phyloP scores from a whole-genome alignment of 2,113 vertebrate species.

The Ceyx melanurus region DNA sequence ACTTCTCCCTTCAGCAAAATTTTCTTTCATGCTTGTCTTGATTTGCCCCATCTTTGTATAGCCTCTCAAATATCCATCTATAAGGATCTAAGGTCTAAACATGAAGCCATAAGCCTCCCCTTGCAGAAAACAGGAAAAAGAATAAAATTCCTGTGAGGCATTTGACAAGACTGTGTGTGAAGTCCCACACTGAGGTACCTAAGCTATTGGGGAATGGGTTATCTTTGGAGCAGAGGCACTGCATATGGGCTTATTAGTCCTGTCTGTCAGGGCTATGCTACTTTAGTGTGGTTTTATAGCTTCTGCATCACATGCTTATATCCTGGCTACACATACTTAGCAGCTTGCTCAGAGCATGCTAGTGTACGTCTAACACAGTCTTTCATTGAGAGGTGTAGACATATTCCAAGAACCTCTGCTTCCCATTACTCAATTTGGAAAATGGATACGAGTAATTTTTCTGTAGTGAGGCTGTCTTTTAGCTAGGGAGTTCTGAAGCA shows the following conservation, averaged over 20 bases:
- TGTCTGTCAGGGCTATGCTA: conserved; percentile 57
- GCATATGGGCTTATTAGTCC: conserved; percentile 63
- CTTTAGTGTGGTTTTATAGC: conserved; percentile 51
- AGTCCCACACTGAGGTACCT: conserved; percentile 32
- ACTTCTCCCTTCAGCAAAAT: neutral
- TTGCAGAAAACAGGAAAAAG: neutral
- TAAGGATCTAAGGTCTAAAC: conserved; percentile 3
- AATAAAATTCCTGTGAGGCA: conserved; percentile 31
- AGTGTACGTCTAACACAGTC: conserved; percentile 4
- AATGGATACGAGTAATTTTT: conserved; percentile 35
- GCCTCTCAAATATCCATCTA: neutral
- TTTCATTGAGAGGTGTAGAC: conserved; percentile 3
- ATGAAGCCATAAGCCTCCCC: conserved; percentile 10
- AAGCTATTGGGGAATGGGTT: conserved; percentile 55
- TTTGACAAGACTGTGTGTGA: conserved; percentile 49
- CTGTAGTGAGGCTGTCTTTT: conserved; percentile 35
- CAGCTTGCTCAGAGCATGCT: conserved; percentile 1
- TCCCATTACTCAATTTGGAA: conserved; percentile 50
- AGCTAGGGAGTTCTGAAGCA: conserved; percentile 43
- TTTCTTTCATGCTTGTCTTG: neutral
- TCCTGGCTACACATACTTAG: neutral
- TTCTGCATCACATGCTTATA: conserved; percentile 7
- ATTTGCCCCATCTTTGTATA: neutral
- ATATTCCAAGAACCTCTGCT: conserved; percentile 39
- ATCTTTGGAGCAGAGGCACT: conserved; percentile 55